Evolutionary conservation across 2,113 vertebrate genomes (phyloP).

Genomic region (Willisornis vidua): DNA sequence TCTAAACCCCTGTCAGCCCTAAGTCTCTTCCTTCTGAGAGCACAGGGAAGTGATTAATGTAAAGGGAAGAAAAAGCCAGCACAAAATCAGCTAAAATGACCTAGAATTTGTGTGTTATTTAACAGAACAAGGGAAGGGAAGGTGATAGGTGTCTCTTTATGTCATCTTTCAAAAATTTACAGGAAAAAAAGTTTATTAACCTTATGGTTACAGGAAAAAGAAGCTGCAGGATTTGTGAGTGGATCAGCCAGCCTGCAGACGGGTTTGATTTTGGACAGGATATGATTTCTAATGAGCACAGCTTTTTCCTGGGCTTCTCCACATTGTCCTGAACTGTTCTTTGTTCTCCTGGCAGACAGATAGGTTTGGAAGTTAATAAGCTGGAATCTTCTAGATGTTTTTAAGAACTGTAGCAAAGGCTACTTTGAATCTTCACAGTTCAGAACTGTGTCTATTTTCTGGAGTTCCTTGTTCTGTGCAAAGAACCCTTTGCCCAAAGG

Average conservation of each 20-base stretch:
- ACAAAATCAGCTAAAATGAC: background rate
- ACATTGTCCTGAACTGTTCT: background rate
- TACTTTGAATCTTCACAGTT: background rate
- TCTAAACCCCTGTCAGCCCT: background rate
- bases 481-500: background rate
- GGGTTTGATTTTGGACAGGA: background rate
- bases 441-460: background rate
- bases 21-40: background rate
- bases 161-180: background rate
- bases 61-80: background rate
- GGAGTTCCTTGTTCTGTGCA: background rate
- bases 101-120: background rate
- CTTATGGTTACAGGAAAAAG: background rate
- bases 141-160: background rate
- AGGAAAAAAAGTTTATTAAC: background rate
- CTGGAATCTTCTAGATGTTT: background rate
- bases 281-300: constrained; percentile 12
- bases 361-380: constrained; percentile 25
- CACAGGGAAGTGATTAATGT: background rate
- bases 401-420: background rate
- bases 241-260: background rate
- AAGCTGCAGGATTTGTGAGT: background rate
- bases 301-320: background rate
- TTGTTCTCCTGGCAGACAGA: constrained; percentile 34
- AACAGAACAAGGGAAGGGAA: background rate